Base-by-base conservation (phyloP, 64 coral and sea anemone species). In the Pachyseris speciosa region DNA sequence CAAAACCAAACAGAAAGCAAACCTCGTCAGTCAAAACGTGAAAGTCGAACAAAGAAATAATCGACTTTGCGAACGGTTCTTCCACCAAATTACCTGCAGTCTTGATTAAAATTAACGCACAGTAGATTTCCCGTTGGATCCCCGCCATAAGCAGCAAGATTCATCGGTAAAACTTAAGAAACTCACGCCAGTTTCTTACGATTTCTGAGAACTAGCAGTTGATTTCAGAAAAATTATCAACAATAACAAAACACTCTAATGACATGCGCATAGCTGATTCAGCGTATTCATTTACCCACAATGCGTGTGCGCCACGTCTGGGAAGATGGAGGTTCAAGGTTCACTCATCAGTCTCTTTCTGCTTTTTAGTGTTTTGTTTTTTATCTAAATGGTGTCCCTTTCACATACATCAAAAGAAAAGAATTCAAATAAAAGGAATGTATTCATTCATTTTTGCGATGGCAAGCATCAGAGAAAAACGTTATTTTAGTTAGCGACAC, bases 131-230 rank as follows among this genome's bases (percentile, higher is more conserved):
- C 95, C 70, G 95, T 93, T 88, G 95, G 91, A 96, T 96, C 95
- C 60, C 95, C 95, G 71, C 95, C 95, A 93, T 96, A 96, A 78
- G 95, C 95, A 86, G 95, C 95, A 80, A 96, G 95, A 96, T 96
- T 96, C 95, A 96, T 96, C 47, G 60, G 77, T 81, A 61, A 81
- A 37, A 61, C 22, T 81, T 51, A 61, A 26, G 53, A 33, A 63
- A 61, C 63, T 81, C 77, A 61, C 52, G 4, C 77, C 53, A 61
- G 77, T 81, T 81, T 81, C 63, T 32, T n/a, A 38, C 7, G 20
- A 61, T 61, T 59, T 15, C 36, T 13, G 25, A 2, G 34, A 61
- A 63, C 0, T 63, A 39, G 19, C 16, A 41, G 17, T 17, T 0
- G 26, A 76, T 61, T 76, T 48, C 9, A 31, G 5, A 60, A 80